phyloP scores from a whole-genome alignment of 1,140 invertebrate species.

The Macrosteles quadrilineatus region DNA sequence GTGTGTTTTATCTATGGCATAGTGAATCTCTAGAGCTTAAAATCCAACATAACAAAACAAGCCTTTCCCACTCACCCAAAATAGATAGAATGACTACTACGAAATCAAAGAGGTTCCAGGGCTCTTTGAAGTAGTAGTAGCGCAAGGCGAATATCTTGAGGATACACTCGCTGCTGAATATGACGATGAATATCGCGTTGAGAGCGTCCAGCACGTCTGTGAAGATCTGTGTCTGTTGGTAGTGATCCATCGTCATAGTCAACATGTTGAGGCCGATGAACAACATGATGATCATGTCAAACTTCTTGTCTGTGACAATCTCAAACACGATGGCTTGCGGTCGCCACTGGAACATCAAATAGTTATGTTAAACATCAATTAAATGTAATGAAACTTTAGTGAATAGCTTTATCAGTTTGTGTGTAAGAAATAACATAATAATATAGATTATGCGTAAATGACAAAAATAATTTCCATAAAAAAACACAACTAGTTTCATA shows the following conservation, averaged over 20 bases:
- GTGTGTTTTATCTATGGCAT: too few species aligned
- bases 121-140: slow-evolving; percentile 98
- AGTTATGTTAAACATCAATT: too few species aligned
- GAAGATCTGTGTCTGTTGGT: slow-evolving; percentile 82
- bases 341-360: slow-evolving; percentile 91
- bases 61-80: slow-evolving; percentile 80
- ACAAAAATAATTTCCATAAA: too few species aligned
- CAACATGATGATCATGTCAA: slow-evolving; percentile 99
- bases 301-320: slow-evolving; percentile 97
- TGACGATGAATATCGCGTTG: slow-evolving; percentile 97
- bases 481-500: too few species aligned
- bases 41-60: too few species aligned
- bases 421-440: too few species aligned
- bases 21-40: too few species aligned
- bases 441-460: too few species aligned
- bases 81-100: slow-evolving; percentile 98
- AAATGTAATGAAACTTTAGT: too few species aligned
- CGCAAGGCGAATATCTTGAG: slow-evolving; percentile 96
- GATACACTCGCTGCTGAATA: slow-evolving; percentile 96
- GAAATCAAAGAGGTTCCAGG: slow-evolving; percentile 99
- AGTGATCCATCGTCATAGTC: slow-evolving; percentile 97
- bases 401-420: too few species aligned
- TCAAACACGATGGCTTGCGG: slow-evolving; percentile 96
- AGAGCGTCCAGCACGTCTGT: slow-evolving; percentile 83
- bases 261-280: slow-evolving; percentile 99